Evolutionary conservation across 2,888 invertebrate genomes (phyloP), one percentile per base, ranked within the genome.

Genomic region (Sylvicola cinctus): DNA sequence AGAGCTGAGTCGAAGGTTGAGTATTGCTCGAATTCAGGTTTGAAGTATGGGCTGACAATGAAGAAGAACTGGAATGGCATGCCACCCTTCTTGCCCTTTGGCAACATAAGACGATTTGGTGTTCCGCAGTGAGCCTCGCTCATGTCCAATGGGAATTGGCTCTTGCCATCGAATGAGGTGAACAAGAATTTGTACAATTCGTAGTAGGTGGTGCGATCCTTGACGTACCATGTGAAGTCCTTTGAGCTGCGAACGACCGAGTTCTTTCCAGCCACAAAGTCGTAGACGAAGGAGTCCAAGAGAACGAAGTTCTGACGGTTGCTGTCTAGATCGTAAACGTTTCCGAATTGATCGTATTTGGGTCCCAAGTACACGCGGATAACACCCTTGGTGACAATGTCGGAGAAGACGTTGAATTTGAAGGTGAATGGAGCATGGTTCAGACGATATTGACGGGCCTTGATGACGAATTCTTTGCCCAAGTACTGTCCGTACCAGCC

Each of bases 351-450:
- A 47, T 76, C 71, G 47, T 64, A 63, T 52, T 75, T 75, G 2
- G 78, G 78, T 49, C 74, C 77, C 40, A 76, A 52, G 62, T 68
- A 77, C 3, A 73, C 54, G 39, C 72, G 69, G 3, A 78, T 66
- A 11, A 74, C 66, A 40, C 65, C 66, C 46, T 68, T 66, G 6
- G 57, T 59, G 12, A 60, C 47, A 42, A 68, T 65, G 44, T 68
- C 66, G 25, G 70, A 68, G n/a, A 58, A 43, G 15, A 74, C 56
- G 31, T 62, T 60, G 32, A 72, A 43, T 14, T 63, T 63, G 31
- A 68, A 60, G 44, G 59, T 63, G 61, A 71, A 74, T 23, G 68
- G 67, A 37, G 70, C 60, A 55, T 75, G 70, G 49, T 73, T 72
- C 14, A 75, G 60, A 17, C 73, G 70, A 34, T 60, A 60, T 47